phyloP scores from a whole-genome alignment of 2,113 vertebrate genomes.

The Siniperca chuatsi region DNA sequence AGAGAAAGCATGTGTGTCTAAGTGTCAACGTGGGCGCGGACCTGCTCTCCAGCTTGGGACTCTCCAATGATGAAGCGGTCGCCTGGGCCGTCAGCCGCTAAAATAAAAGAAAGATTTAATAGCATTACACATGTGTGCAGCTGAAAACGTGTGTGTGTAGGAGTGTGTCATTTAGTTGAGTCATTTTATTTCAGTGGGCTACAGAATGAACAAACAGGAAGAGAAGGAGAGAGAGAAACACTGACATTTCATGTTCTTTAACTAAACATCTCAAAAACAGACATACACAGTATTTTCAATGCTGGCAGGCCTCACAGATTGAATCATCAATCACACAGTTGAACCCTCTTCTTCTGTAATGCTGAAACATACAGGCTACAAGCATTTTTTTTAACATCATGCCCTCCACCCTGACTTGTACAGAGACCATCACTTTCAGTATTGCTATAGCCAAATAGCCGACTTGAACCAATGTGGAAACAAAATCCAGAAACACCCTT shows the following conservation, averaged over 20 bases:
- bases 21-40: constrained; percentile 68
- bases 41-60: constrained; percentile 99
- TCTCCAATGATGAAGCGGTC: constrained; percentile 99
- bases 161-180: constrained; percentile 47
- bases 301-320: background rate
- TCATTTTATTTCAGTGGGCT: constrained; percentile 47
- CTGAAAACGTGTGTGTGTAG: constrained; percentile 9
- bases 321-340: background rate
- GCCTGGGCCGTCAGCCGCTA: constrained; percentile 97
- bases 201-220: constrained; percentile 37
- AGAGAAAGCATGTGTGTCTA: constrained; percentile 10
- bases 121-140: constrained; percentile 34
- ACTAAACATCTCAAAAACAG: constrained; percentile 25
- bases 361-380: background rate
- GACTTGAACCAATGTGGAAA: background rate
- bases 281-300: background rate
- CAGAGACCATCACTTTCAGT: background rate
- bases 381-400: background rate
- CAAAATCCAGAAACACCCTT: background rate
- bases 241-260: constrained; percentile 16
- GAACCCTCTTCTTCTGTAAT: background rate
- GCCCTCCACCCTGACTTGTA: background rate
- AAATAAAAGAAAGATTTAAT: constrained; percentile 70
- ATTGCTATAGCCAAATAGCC: background rate
- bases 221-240: constrained; percentile 9